These are phyloP conservation scores for Anhinga rufa DNA, from an alignment of 2,113 vertebrate species.

Conservation along the genomic window DNA sequence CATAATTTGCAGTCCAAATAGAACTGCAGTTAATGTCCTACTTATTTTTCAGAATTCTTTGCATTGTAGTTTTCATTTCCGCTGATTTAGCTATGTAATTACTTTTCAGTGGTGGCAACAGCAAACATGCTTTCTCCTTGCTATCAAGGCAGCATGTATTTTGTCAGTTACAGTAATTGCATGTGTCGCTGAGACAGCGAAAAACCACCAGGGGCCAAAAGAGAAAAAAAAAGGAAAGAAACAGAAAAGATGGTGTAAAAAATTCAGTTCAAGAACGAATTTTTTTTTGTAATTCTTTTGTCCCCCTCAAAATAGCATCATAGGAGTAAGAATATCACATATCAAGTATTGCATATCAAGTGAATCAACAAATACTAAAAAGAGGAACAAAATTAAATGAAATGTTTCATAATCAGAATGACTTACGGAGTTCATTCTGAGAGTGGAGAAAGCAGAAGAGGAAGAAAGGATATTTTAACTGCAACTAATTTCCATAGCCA, in stretches of 20 bases:
- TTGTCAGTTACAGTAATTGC: not conserved
- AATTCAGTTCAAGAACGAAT: not conserved
- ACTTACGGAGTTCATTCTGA: not conserved
- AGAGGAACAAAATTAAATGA: not conserved
- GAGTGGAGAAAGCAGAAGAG: not conserved
- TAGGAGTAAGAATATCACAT: not conserved
- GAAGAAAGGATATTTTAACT: not conserved
- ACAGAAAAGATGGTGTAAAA: not conserved
- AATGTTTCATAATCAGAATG: not conserved
- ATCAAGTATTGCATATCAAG: not conserved
- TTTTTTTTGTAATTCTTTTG: not conserved
- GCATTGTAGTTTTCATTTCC: not conserved
- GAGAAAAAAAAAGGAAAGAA: not conserved
- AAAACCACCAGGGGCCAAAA: not conserved
- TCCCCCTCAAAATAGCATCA: not conserved
- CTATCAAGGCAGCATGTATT: not conserved
- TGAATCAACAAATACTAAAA: not conserved
- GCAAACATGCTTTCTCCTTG: not conserved
- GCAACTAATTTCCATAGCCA: not conserved
- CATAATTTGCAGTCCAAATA: not conserved
- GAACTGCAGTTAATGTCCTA: not conserved
- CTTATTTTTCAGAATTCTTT: conserved; percentile 5
- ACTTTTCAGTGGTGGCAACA: not conserved
- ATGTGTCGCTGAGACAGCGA: not conserved
- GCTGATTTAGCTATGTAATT: conserved; percentile 6